These are phyloP conservation scores for Zophobas morio DNA, from an alignment of 1,140 invertebrate species.

Conservation along the genomic window DNA sequence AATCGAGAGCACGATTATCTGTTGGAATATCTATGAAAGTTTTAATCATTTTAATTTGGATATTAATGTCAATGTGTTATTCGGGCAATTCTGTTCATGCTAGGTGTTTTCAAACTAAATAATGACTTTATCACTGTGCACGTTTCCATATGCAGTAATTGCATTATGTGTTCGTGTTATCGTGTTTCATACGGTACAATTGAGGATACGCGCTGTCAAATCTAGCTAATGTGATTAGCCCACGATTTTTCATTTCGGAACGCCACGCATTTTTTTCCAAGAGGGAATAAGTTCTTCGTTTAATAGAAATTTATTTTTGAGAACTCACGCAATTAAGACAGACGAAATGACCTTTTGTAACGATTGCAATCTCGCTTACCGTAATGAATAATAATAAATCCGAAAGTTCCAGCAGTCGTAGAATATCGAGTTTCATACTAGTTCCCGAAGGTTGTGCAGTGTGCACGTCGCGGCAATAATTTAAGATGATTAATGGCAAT, in stretches of 20 bases:
- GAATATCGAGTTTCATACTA: background rate
- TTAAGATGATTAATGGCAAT: slow-evolving; percentile 35
- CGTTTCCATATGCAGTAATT: slow-evolving; percentile 40
- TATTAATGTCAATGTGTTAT: slow-evolving; percentile 42
- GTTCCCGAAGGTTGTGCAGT: slow-evolving; percentile 12
- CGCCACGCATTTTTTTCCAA: no score
- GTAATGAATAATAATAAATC: no score
- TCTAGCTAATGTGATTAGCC: slow-evolving; percentile 18
- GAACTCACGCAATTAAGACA: no score
- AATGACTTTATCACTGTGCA: slow-evolving; percentile 33
- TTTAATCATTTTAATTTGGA: slow-evolving; percentile 47
- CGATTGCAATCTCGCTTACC: no score
- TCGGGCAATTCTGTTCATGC: slow-evolving; percentile 40
- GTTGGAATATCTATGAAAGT: slow-evolving; percentile 39
- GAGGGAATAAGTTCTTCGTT: no score
- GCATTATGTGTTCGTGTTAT: slow-evolving; percentile 27
- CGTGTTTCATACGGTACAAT: slow-evolving; percentile 23
- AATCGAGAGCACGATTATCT: slow-evolving; percentile 34
- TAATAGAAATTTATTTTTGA: no score
- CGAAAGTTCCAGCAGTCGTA: background rate
- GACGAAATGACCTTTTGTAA: no score
- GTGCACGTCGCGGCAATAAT: slow-evolving; percentile 28
- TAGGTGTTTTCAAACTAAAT: slow-evolving; percentile 38
- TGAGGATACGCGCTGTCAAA: slow-evolving; percentile 17
- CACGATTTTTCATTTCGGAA: no score